A percentile compares a stretch with the other conserved stretches of the same genome.
Conservation (phyloP, 2,888 invertebrate genomes). For the Junonia oenone region DNA sequence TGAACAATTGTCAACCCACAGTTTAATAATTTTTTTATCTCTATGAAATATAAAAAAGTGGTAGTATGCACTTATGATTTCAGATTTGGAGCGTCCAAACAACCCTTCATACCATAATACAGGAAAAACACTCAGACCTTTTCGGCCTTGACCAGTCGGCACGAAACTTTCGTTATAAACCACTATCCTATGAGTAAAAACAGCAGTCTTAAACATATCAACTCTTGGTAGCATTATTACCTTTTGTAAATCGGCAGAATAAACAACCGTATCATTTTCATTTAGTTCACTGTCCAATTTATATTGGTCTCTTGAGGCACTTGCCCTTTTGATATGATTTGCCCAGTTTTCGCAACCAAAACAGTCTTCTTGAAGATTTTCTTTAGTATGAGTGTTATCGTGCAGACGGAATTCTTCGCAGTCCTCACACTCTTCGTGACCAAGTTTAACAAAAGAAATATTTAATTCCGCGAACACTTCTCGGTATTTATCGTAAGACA, state of each 20-base stretch:
- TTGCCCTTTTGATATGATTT: neutral
- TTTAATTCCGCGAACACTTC: neutral
- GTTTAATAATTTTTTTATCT: neutral
- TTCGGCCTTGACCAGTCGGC: neutral
- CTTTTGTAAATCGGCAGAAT: neutral
- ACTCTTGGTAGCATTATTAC: neutral
- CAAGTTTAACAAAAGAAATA: neutral
- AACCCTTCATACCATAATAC: neutral
- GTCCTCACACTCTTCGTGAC: neutral
- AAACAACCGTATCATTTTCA: neutral
- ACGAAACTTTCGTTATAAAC: neutral
- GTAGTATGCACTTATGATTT: neutral
- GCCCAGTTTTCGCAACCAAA: neutral
- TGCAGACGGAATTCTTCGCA: neutral
- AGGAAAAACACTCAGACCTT: neutral
- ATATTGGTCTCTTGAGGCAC: neutral
- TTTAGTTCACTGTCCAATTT: neutral
- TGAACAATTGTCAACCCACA: conserved; percentile 18
- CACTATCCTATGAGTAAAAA: neutral
- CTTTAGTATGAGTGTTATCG: neutral
- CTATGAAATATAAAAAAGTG: too few species aligned
- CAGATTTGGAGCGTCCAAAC: neutral
- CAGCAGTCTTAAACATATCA: neutral
- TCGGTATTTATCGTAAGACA: neutral
- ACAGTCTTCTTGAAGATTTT: neutral